Conservation (phyloP, 2,797 vertebrate genomes). For the Centroberyx gerrardi region DNA sequence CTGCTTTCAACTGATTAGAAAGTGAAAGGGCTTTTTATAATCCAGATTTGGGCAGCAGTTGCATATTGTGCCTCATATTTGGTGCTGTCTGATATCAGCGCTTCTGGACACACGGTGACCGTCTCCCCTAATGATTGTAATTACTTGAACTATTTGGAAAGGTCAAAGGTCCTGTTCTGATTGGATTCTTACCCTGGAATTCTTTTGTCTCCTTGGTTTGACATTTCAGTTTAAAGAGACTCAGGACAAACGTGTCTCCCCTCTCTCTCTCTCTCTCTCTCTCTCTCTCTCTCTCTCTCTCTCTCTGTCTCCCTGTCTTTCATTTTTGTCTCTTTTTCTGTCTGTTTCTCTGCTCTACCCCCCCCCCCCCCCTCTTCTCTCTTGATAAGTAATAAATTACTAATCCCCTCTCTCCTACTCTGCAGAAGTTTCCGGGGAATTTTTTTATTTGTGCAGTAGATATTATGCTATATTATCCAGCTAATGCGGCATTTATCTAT, state of each 20-base stretch:
- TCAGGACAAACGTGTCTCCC: constrained; percentile 3
- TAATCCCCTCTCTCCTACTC: constrained; percentile 15
- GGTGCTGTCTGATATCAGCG: constrained; percentile 45
- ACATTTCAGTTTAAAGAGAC: no score
- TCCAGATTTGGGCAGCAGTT: constrained; percentile 74
- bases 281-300: neutral
- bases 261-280: neutral
- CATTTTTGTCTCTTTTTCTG: neutral
- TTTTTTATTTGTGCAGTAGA: constrained; percentile 1
- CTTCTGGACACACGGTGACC: constrained; percentile 10
- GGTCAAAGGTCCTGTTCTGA: constrained; percentile 36
- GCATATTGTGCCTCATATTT: constrained; percentile 62
- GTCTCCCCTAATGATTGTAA: constrained; percentile 43
- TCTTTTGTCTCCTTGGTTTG: constrained; percentile 7
- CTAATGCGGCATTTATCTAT: constrained; percentile 63
- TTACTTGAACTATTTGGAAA: constrained; percentile 41
- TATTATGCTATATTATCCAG: constrained; percentile 38
- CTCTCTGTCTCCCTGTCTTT: neutral
- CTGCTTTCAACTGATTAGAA: constrained; percentile 80
- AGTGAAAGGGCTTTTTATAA: constrained; percentile 76
- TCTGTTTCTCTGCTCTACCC: neutral
- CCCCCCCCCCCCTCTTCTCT: constrained; percentile 2
- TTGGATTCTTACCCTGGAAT: neutral
- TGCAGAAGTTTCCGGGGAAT: constrained; percentile 31
- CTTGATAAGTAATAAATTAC: constrained; percentile 31